phyloP scores from a whole-genome alignment of 2,113 vertebrate genomes.

The Varanus komodoensis region DNA sequence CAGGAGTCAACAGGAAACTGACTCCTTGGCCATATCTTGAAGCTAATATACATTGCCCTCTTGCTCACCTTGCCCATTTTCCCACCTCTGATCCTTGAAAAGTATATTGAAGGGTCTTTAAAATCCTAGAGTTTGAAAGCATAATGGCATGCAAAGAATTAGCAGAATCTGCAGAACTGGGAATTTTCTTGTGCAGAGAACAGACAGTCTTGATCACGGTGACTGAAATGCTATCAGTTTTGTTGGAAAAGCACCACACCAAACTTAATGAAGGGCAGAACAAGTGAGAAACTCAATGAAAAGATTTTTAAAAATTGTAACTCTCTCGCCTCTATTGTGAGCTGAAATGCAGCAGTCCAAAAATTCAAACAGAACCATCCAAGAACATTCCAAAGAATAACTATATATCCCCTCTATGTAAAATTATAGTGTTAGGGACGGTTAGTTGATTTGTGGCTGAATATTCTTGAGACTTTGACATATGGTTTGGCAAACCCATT shows the following conservation, averaged over 20 bases:
- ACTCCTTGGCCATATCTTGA: no score
- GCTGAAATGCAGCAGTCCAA: slow-evolving; percentile 13
- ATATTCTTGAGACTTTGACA: slow-evolving; percentile 25
- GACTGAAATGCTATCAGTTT: slow-evolving; percentile 10
- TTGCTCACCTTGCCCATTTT: not conserved
- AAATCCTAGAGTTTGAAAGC: not conserved
- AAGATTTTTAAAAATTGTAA: not conserved
- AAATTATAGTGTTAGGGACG: not conserved
- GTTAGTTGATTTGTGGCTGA: slow-evolving; percentile 26
- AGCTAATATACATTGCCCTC: not conserved
- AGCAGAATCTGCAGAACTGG: not conserved
- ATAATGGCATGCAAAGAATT: not conserved
- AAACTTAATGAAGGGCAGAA: not conserved
- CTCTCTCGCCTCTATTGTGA: not conserved
- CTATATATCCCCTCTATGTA: slow-evolving; percentile 45
- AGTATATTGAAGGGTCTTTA: not conserved
- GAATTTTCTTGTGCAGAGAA: not conserved
- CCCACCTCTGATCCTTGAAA: not conserved
- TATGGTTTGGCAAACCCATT: not conserved
- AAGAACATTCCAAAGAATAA: not conserved
- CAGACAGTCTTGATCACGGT: accelerated
- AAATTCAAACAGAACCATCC: not conserved
- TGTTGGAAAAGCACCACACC: not conserved
- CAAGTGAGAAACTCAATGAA: not conserved
- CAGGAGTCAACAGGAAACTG: not conserved